Base-by-base conservation (phyloP, 1,140 invertebrate genomes). In the Pissodes strobi region DNA sequence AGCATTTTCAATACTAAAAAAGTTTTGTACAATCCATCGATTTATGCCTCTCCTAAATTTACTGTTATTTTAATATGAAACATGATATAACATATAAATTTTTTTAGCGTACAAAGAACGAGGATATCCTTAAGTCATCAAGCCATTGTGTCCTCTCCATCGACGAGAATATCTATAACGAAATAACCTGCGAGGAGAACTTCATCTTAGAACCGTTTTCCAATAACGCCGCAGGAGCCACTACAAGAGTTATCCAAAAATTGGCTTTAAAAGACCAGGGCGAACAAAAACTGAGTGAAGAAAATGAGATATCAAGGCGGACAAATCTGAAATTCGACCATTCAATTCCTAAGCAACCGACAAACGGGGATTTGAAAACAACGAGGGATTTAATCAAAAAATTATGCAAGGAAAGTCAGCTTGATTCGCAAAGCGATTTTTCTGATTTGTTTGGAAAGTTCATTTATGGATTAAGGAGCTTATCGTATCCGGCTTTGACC, bases 181-280 rank as follows among this genome's bases (percentile, higher is more conserved):
- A 80, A 12, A 85, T 93, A 0, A 81, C 73, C 2, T 97, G 94
- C 75, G 77, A 77, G 2, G 94, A 97, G 76, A 77, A 81, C 1
- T 91, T 95, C 76, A 74, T 87, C 3, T 84, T 96, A 45, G 84
- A 90, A 67, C 91, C 93, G 0, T 90, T 96, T 72, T 88, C 88
- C 0, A 90, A 87, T 59, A 85, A 84, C 18, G 87, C 84, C 25
- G 82, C 85, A 8, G 92, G 90, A 10, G 90, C 88, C 0, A 81
- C 83, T 56, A 89, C 89, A 1, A 83, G 78, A 0, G 81, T 87
- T 1, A 77, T 76, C 18, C 87, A 89, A 73, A 82, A 81, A 48
- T 77, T 94, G 38, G 79, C 76, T 3, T 79, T 91, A 17, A 68
- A 85, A 3, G 79, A 82, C 22, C 86, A 88, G 69, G 68, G 82